Evolutionary conservation across 2,888 invertebrate genomes (phyloP), one percentile per base, ranked within the genome.

Genomic region (Cataglyphis rosenhaueri): DNA sequence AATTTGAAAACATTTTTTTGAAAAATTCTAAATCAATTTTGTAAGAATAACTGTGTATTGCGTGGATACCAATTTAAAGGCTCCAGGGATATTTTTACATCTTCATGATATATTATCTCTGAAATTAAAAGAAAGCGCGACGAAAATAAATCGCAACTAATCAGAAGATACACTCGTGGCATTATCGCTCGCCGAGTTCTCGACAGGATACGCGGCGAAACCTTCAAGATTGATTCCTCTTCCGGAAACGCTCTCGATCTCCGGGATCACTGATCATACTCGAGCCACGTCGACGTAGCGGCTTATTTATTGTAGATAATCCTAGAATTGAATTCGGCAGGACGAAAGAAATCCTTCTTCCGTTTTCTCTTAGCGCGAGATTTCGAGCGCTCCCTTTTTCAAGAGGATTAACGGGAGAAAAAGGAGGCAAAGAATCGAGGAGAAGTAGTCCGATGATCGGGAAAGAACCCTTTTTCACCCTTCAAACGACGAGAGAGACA

Each of bases 301-400:
- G 59, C 85, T 91, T 87, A 89, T 91, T 91, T 90, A 88, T 91
- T 91, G 89, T 87, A 86, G 87, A 92, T 89, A 90, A 92, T 90
- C 86, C 86, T 68, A 81, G 85, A 90, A 92, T 91, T 87, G 85
- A 91, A 92, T 91, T 87, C 84, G 86, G 75, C 65, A 64, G 70
- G 48, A 52, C 25, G 68, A 52, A 64, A 85, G 71, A 52, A 10
- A 32, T 25, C 70, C 44, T 74, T 38, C 64, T 64, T 74, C 32
- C 59, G 12, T 65, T 38, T 29, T 62, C 65, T 64, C 35, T 48
- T 52, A 52, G 78, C 29, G 44, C 25, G 87, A 79, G 75, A 75
- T 84, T 52, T n/a, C 52, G 52, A 84, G 55, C 55, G n/a, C 18
- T 35, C 18, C 32, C 64, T 41, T 64, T 64, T 59, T 35, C 35